Conservation (phyloP, 2,797 vertebrate species). For the Myotis daubentonii region DNA sequence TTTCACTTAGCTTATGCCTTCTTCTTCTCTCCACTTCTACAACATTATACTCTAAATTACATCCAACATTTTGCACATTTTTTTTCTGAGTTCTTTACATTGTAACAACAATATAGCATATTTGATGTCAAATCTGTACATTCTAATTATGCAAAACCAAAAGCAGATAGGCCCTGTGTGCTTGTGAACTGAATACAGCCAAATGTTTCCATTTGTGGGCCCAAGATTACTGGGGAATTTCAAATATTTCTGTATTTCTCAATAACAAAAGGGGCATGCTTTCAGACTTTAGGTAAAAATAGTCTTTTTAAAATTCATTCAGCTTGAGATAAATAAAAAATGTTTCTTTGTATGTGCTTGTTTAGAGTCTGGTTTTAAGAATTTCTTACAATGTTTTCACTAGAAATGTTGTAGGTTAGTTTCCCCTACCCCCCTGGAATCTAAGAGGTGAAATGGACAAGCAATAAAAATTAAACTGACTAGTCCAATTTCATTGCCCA, state of each 20-base stretch:
- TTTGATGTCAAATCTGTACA: slow-evolving; percentile 74
- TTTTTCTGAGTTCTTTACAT: slow-evolving; percentile 66
- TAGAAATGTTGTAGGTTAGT: slow-evolving; percentile 39
- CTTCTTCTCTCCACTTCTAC: slow-evolving; percentile 37
- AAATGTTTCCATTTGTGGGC: slow-evolving; percentile 71
- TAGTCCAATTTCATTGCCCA: slow-evolving; percentile 59
- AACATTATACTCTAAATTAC: slow-evolving; percentile 60
- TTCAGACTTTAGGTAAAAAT: slow-evolving; percentile 43
- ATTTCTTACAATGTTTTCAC: slow-evolving; percentile 56
- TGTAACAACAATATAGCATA: slow-evolving; percentile 65
- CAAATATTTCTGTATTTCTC: slow-evolving; percentile 62
- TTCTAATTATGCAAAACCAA: slow-evolving; percentile 76
- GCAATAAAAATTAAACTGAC: slow-evolving; percentile 74
- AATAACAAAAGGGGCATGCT: neutral
- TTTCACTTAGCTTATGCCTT: slow-evolving; percentile 43
- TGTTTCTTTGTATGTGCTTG: slow-evolving; percentile 25
- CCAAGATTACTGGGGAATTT: slow-evolving; percentile 70
- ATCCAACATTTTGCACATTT: slow-evolving; percentile 71
- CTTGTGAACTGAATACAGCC: slow-evolving; percentile 55
- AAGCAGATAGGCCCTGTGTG: slow-evolving; percentile 62
- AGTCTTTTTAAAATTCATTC: slow-evolving; percentile 43
- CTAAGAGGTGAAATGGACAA: slow-evolving; percentile 47
- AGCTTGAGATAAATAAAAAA: slow-evolving; percentile 28
- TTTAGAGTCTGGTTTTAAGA: slow-evolving; percentile 21
- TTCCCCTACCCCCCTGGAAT: neutral